Evolutionary conservation across 2,113 vertebrate species (phyloP), one percentile per base, ranked within the genome.

Genomic region (Oncorhynchus mykiss): DNA sequence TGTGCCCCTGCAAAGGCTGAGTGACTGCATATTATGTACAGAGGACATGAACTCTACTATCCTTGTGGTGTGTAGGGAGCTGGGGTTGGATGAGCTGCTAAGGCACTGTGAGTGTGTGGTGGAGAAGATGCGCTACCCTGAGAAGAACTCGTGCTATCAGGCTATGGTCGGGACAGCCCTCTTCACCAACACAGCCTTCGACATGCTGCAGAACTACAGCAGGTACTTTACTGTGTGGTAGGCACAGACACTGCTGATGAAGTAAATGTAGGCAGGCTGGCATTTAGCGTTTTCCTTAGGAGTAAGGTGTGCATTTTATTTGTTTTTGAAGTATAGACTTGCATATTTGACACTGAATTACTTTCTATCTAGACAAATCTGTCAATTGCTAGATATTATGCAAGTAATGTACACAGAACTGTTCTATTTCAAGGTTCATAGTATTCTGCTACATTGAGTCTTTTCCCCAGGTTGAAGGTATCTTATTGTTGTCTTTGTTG

Each of bases 131-230:
- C 87, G 78, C 1, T 75, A 73, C 72, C 93, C 93, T 4, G 92
- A 94, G 70, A 81, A 22, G n/a, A 89, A 92, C 7, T 88, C 74
- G 0, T 89, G 88, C 75, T 94, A 88, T 68, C 91, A 87, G 72
- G 88, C 85, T 0, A 92, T 94, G 93, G 92, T 91, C 0, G 93
- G 93, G 45, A 93, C 93, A 0, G 65, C 86, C 3, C 87, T 93
- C 45, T 94, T 92, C 85, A 84, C 84, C 0, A 86, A 89, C 57
- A 91, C 90, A 0, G 73, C 90, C 12, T 87, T 84, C 1, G 91
- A 93, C 31, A 92, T 94, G 89, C 84, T 91, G 2, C 91, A 90
- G 57, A 92, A 93, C 84, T 88, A 93, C 75, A 87, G 85, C 86
- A 89, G 93, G 93, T 94, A 88, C 3, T 7, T 12, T 51, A 4